Conservation (phyloP, 2,797 vertebrate species). For the Enteromius unitaeniatus region DNA sequence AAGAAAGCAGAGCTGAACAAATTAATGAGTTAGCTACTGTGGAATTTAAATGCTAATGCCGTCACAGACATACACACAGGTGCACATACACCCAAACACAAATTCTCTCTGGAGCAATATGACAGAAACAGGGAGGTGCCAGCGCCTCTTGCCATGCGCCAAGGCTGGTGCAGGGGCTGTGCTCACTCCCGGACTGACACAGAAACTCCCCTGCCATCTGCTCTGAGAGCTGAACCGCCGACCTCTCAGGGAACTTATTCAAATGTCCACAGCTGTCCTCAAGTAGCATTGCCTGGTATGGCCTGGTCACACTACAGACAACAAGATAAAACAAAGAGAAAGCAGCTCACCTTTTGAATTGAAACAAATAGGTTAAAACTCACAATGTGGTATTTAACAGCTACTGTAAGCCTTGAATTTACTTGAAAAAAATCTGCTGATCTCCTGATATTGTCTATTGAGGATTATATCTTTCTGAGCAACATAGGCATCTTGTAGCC, state of each 20-base stretch:
- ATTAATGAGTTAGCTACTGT: conserved; percentile 35
- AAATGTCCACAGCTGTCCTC: conserved; percentile 64
- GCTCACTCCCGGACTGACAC: conserved; percentile 64
- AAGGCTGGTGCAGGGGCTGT: conserved; percentile 54
- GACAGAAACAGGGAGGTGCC: conserved; percentile 46
- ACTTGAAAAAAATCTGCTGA: neutral
- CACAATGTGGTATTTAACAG: neutral
- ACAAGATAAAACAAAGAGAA: conserved; percentile 27
- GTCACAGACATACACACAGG: conserved; percentile 36
- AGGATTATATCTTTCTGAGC: neutral
- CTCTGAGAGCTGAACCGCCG: conserved; percentile 54
- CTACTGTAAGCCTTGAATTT: neutral
- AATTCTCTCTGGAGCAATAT: conserved; percentile 38
- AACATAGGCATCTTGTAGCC: neutral
- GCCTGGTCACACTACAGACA: conserved; percentile 16
- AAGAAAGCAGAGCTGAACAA: conserved; percentile 26
- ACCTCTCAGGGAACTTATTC: conserved; percentile 65
- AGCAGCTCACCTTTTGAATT: neutral
- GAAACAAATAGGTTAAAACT: neutral
- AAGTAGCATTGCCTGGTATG: conserved; percentile 40
- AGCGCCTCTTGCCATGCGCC: conserved; percentile 36
- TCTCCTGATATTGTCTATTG: neutral
- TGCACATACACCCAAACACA: conserved; percentile 26
- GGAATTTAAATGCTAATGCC: conserved; percentile 34
- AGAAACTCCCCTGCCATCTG: conserved; percentile 71